Evolutionary conservation across 2,113 vertebrate genomes (phyloP), one percentile per base, ranked within the genome.

Genomic region (Larimichthys polyactis): DNA sequence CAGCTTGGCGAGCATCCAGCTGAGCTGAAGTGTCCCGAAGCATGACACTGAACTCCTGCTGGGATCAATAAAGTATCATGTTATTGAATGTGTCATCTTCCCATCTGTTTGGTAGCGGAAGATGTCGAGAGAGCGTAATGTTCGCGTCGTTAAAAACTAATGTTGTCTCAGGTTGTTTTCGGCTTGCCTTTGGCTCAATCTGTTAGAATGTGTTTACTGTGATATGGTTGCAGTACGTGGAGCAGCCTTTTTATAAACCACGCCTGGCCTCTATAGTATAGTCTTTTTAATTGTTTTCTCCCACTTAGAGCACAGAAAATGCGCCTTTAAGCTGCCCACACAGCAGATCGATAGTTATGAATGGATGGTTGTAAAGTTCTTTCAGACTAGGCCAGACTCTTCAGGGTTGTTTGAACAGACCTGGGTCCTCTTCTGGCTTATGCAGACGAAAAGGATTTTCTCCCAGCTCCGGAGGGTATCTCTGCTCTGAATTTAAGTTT

Each of bases 341-440:
- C 70, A 58, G 57, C 62, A 55, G 65, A 82, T 87, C 83, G 65
- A 74, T 83, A 84, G 66, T 72, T 81, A 71, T 90, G 85, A 90
- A 90, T 79, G 75, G 68, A 51, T 40, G 27, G 17, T 73, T 40
- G 80, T 75, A 4, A 68, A 85, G 72, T 55, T 79, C 68, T 75
- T 29, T 77, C 48, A 52, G 55, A 80, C 65, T 58, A 69, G 48
- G 46, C 60, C 84, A 76, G 71, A 83, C 60, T 76, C 65, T 63
- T 24, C 49, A n/a, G 51, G 62, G 60, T 36, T n/a, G 22, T 79
- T 83, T 73, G 68, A 81, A 81, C 80, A 78, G 83, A 85, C 82
- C 71, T 66, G 66, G 70, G 71, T 80, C 24, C 54, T 79, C 73
- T 52, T 71, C 75, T 86, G 80, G 75, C 49, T 51, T 51, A n/a